Evolutionary conservation across 2,113 vertebrate species (phyloP), one percentile per base, ranked within the genome.

Genomic region (Sprattus sprattus): DNA sequence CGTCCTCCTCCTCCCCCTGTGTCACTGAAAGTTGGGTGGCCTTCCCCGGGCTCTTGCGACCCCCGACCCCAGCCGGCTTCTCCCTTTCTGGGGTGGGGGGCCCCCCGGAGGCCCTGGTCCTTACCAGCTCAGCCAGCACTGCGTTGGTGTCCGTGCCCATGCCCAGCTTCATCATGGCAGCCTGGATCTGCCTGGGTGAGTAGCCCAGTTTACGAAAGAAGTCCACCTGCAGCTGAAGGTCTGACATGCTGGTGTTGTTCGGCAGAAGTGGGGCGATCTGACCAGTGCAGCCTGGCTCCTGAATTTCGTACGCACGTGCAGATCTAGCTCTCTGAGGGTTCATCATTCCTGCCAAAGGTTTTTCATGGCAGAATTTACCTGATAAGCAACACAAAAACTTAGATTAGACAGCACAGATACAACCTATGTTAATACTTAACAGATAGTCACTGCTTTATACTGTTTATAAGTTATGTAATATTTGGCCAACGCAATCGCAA

Each of bases 131-230:
- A 22, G 96, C 97, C 11, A 99, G 94, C 85, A 99, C 95, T 0
- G 97, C 92, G 92, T 99, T 99, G 75, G 96, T 99, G 92, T 99
- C 98, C 0, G 97, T 96, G 50, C 88, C 90, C 11, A 95, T 84
- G 47, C 97, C 97, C 82, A 97, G 94, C 93, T 97, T 99, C 85
- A 93, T 94, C 84, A 99, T 93, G 32, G 95, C 97, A 0, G 92
- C 88, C 83, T 92, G 91, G 86, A 97, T 95, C 91, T 98, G 96
- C 0, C 89, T 88, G 0, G 94, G 85, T 0, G 97, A 95, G 90
- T 99, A 99, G 71, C 98, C 98, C 89, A 99, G 94, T 87, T 99
- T 99, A 46, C 97, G 95, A 92, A 99, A 99, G 90, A 97, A 98
- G 84, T 98, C 97, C 87, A 97, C 95, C 89, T 93, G 95, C 91